Evolutionary conservation across 1,140 invertebrate genomes (phyloP).

Genomic region (Rhagoletis pomonella): DNA sequence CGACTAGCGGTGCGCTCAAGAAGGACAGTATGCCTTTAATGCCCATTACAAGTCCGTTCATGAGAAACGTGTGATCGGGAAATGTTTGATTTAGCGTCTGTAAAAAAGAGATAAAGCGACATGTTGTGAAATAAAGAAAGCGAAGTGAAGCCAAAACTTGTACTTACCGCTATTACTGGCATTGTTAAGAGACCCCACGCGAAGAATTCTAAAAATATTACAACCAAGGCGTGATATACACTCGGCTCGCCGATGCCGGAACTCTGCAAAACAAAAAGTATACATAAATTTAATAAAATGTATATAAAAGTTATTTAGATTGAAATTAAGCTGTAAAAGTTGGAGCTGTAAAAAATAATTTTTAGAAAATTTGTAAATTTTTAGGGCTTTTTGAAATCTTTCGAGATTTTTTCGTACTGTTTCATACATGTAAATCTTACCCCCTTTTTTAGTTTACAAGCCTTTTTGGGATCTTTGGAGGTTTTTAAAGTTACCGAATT

Average conservation of each 20-base stretch:
- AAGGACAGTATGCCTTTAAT: constrained; percentile 98
- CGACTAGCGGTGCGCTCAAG: constrained; percentile 96
- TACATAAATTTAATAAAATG: neutral
- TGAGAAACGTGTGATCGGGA: constrained; percentile 98
- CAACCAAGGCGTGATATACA: constrained; percentile 97
- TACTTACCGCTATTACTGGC: constrained; percentile 94
- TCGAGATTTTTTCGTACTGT: too few relatives aligned
- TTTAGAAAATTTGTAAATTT: neutral
- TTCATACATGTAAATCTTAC: too few relatives aligned
- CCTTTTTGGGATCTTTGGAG: too few relatives aligned
- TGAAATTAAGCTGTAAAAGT: neutral
- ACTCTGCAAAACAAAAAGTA: constrained; percentile 63
- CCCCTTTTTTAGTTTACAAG: too few relatives aligned
- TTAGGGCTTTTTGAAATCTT: too few relatives aligned
- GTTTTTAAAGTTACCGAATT: too few relatives aligned
- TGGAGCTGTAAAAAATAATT: neutral
- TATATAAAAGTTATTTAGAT: neutral
- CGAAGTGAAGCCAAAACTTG: neutral
- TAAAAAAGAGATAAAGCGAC: constrained; percentile 62
- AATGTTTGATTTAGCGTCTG: constrained; percentile 96
- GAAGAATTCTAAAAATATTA: constrained; percentile 99
- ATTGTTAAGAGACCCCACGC: constrained; percentile 99
- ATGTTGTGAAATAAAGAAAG: neutral
- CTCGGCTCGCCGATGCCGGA: constrained; percentile 95
- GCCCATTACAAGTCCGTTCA: constrained; percentile 99